A percentile compares a stretch with the other conserved stretches of the same genome.
Conservation (phyloP, 64 coral and sea anemone species). For the Platygyra sinensis region DNA sequence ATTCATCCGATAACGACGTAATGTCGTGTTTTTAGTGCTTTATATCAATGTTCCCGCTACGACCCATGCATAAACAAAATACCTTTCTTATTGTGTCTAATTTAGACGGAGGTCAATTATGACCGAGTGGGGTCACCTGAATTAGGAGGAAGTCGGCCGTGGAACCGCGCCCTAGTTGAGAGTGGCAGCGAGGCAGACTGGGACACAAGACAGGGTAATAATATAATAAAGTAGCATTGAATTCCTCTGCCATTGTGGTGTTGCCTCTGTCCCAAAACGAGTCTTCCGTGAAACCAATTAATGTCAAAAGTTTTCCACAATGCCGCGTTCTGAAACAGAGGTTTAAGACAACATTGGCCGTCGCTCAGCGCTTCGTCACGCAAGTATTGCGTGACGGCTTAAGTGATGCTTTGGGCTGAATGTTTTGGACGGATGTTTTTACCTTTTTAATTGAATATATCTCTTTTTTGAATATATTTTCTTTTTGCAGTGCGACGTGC, state of each 20-base stretch:
- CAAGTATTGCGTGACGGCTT: background rate
- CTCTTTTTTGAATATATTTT: background rate
- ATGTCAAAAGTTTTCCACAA: too few species aligned
- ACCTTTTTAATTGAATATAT: background rate
- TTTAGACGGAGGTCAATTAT: constrained; percentile 67
- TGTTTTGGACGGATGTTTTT: background rate
- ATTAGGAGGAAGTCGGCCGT: constrained; percentile 43
- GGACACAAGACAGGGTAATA: constrained; percentile 13
- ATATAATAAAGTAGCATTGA: too few species aligned
- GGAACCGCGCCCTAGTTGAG: constrained; percentile 36
- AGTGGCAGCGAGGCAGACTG: constrained; percentile 60
- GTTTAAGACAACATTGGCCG: too few species aligned
- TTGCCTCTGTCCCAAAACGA: background rate
- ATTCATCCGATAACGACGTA: constrained; percentile 79
- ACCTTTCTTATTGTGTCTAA: background rate
- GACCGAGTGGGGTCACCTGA: constrained; percentile 39
- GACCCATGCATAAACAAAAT: background rate
- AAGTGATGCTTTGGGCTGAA: too few species aligned
- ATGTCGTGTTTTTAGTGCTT: background rate
- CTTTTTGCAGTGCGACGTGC: background rate
- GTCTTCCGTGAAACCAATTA: background rate
- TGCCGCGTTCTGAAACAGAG: too few species aligned
- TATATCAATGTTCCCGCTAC: background rate
- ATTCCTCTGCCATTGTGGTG: background rate
- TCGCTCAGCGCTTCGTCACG: too few species aligned